Evolutionary conservation across 1,140 invertebrate genomes (phyloP), one percentile per base, ranked within the genome.

Genomic region (Radopholus similis): DNA sequence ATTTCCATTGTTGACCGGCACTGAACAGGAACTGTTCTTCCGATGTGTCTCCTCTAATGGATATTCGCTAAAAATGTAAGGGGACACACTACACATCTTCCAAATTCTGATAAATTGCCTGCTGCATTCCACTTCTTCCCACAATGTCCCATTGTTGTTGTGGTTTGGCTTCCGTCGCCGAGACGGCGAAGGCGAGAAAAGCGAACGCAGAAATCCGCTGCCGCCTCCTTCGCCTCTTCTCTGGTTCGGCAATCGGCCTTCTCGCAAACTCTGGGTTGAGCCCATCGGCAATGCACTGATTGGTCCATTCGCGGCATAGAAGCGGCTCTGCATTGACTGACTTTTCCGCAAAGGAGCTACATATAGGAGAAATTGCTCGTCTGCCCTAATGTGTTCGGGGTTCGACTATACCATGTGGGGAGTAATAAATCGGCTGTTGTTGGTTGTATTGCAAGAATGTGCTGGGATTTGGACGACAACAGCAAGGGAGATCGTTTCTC

Each of bases 291-390:
- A 59, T 66, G 34, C 55, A 26, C 30, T 35, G 32, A 18, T 68
- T 68, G 23, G 15, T 13, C 4, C 4, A 47, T 47, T 47, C 47
- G 23, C 47, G 23, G 47, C 47, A 28, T 26, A 21, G 47, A 23
- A 4, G 18, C 28, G 47, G 30, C 55, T 35, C 5, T 68, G 54
- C n/a, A 56, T 60, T 35, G 66, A 68, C 11, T 62, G 65, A 44
- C 66, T 68, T 55, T 68, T 68, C 21, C 53, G 47, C 40, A 68
- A 23, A 18, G 47, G 66, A 35, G 42, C 64, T 70, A 38, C 30
- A 68, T 28, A 51, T 8, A 51, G 18, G 18, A 4, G 15, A 26
- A 26, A 51, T 3, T 18, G 18, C 2, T 23, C 30, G 0, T n/a
- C n/a, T n/a, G n/a, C n/a, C n/a, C n/a, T n/a, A n/a, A n/a, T n/a